Evolutionary conservation across 2,888 invertebrate genomes (phyloP), one percentile per base, ranked within the genome.

Genomic region (Drosophila atripex): DNA sequence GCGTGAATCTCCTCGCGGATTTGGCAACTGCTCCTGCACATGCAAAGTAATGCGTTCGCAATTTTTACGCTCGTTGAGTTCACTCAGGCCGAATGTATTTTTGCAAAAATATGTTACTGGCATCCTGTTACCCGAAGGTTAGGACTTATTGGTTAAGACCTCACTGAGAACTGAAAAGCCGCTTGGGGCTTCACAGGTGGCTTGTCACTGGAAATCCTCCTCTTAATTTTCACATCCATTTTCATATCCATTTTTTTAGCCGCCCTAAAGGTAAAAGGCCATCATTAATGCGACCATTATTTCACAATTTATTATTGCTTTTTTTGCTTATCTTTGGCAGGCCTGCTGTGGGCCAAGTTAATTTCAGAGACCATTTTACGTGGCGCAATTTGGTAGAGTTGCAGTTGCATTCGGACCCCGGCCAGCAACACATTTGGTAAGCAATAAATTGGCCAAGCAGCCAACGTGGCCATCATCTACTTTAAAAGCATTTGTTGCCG

Each of bases 361-460:
- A 84, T 80, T 80, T 80, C 73, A 58, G 58, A 46, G 75, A 69
- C 65, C 69, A 80, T 66, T 80, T 84, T 84, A 76, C 78, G 78
- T 56, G 72, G 45, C 52, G 77, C 76, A 52, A 60, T 73, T 82
- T 68, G 56, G 11, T 12, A 12, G 43, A 43, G 65, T 11, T 39
- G 57, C 74, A 59, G 77, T 55, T 68, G 75, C 71, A 68, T 74
- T 63, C 79, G 60, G 51, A 55, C 46, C 38, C 64, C 3, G 23
- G 47, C 46, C 69, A 77, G 69, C 68, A 58, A 68, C 75, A 63
- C 84, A 80, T 83, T 78, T 78, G 83, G 68, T 61, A 58, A 53
- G 83, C 83, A 80, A 86, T 83, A 80, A 83, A 83, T 83, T 86
- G 80, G 78, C 68, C 64, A 64, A 75, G 73, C 78, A 73, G 80